These are phyloP conservation scores for Pachyrhynchus sulphureomaculatus DNA, from an alignment of 1,140 invertebrate genomes.

Conservation along the genomic window DNA sequence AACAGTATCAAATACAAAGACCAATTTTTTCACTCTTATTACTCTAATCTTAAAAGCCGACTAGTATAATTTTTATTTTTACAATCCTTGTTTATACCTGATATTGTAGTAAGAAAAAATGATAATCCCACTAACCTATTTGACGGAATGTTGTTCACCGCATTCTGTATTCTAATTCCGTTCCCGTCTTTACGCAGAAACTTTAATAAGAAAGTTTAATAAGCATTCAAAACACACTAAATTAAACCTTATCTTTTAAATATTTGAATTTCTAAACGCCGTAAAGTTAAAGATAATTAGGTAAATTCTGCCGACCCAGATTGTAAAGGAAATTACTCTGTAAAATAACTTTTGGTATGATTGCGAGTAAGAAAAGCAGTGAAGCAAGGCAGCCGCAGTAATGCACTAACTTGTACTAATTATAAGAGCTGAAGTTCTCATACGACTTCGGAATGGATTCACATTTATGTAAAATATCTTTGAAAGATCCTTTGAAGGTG, in stretches of 20 bases:
- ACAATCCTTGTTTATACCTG: too few species aligned
- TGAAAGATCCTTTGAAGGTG: constrained; percentile 6
- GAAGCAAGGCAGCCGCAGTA: constrained; percentile 24
- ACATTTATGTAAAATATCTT: constrained; percentile 21
- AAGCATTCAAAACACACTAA: constrained; percentile 20
- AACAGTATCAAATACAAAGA: too few species aligned
- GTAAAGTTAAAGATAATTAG: constrained; percentile 35
- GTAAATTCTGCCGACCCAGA: constrained; percentile 32
- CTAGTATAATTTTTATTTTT: too few species aligned
- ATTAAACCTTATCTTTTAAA: constrained; percentile 30
- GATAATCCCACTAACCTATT: too few species aligned
- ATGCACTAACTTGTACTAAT: constrained; percentile 31
- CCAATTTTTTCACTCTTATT: too few species aligned
- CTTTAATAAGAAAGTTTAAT: constrained; percentile 12
- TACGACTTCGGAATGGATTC: constrained; percentile 28
- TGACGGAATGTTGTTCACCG: too few species aligned
- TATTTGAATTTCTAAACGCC: constrained; percentile 30
- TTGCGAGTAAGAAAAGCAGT: constrained; percentile 25
- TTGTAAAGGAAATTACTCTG: constrained; percentile 34
- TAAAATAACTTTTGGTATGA: constrained; percentile 34
- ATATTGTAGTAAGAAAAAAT: too few species aligned
- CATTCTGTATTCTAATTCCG: too few species aligned
- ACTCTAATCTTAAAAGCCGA: too few species aligned
- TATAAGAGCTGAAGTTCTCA: constrained; percentile 16
- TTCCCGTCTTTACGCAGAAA: not conserved